Evolutionary conservation across 1,140 invertebrate species (phyloP).

Genomic region (Oryctes rhinoceros): DNA sequence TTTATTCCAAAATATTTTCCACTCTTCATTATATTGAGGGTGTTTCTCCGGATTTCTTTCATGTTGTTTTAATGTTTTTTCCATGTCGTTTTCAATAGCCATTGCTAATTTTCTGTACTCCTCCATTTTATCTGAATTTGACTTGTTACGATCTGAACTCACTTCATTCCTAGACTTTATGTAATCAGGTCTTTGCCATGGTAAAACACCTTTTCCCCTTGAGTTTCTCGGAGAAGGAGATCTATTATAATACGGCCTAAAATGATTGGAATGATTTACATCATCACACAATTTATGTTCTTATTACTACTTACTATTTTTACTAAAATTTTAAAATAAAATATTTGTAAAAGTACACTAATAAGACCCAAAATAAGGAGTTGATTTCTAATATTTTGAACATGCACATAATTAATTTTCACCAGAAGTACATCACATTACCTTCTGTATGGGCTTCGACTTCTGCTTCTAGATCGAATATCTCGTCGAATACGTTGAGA

Average conservation of each 20-base stretch:
- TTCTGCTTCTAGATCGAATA: slow-evolving; percentile 2
- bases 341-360: background rate
- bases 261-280: background rate
- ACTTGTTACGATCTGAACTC: slow-evolving; percentile 37
- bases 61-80: slow-evolving; percentile 72
- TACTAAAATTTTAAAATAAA: background rate
- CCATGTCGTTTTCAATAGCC: slow-evolving; percentile 64
- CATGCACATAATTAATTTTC: no score
- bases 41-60: slow-evolving; percentile 87
- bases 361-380: background rate
- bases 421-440: background rate
- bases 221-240: slow-evolving; percentile 35
- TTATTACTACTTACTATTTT: slow-evolving; percentile 11
- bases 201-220: slow-evolving; percentile 44
- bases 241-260: slow-evolving; percentile 13
- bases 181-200: slow-evolving; percentile 53
- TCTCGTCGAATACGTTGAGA: background rate
- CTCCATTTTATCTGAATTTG: slow-evolving; percentile 54
- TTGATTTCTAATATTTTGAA: background rate
- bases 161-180: slow-evolving; percentile 42
- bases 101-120: slow-evolving; percentile 59
- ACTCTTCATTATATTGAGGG: slow-evolving; percentile 84
- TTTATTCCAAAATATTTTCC: slow-evolving; percentile 76
- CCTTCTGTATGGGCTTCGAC: slow-evolving; percentile 38
- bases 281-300: background rate